Base-by-base conservation (phyloP, 2,113 vertebrate genomes). In the Semnopithecus entellus region DNA sequence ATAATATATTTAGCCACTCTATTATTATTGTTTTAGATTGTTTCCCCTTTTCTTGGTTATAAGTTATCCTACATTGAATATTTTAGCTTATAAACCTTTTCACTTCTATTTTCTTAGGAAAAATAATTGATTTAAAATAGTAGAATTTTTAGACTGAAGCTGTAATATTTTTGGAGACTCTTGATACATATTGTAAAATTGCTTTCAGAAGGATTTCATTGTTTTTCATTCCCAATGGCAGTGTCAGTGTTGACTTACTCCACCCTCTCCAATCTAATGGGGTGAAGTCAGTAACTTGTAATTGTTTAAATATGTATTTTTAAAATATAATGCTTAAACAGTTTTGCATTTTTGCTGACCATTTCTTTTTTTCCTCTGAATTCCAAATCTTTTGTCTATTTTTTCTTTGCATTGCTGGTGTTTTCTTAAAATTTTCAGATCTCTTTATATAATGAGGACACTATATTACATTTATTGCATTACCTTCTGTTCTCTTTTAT, bases 351-450 rank as follows among this genome's bases (percentile, higher is more conserved):
- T 10, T 87, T 40, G 61, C 27, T 50, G 38, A 43, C n/a, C 8
- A 66, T 88, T 94, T 91, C 6, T 68, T 61, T 85, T 70, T 76
- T 94, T n/a, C 40, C 57, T 91, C 43, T 93, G 32, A 79, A 91
- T 88, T 78, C 78, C 25, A 82, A 40, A 61, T 82, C 18, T 64
- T 83, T 45, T 25, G 4, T 50, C 45, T 22, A n/a, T 57, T 86
- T 88, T 92, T 59, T 32, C 61, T 96, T 97, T 86, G 13, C 40
- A 72, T 12, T 70, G 43, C 85, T 90, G 76, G 9, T 82, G 0
- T 92, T 88, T 85, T 75, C 38, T 92, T 66, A 13, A 75, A 45
- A 50, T 68, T 88, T 86, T 40, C 70, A 72, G 8, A 20, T 90
- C 48, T 91, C 22, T 94, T 64, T 80, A 30, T 86, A 16, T 59